phyloP scores from a whole-genome alignment of 2,888 invertebrate species.

The Noctua comes region DNA sequence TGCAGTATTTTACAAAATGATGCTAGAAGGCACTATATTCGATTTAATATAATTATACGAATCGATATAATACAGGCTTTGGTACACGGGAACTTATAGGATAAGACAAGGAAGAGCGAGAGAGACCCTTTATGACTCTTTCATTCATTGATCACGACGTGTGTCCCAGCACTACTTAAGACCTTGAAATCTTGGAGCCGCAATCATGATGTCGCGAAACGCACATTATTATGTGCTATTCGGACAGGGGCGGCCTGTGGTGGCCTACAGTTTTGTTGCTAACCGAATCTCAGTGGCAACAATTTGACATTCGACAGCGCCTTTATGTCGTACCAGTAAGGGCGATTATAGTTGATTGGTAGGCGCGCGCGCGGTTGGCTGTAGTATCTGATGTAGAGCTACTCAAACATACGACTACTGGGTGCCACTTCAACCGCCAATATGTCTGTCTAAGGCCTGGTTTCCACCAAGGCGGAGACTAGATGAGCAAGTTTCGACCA shows the following conservation, averaged over 20 bases:
- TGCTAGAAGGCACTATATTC: conserved; percentile 5
- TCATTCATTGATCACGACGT: not conserved
- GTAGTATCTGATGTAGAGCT: not conserved
- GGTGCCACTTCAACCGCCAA: not conserved
- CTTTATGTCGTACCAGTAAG: not conserved
- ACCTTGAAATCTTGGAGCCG: not conserved
- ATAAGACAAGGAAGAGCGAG: not conserved
- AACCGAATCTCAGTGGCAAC: not conserved
- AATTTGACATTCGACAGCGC: not conserved
- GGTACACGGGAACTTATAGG: not conserved
- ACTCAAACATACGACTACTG: not conserved
- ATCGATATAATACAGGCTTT: not conserved
- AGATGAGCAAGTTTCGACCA: not conserved
- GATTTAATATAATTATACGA: conserved; percentile 1
- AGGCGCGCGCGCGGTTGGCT: not conserved
- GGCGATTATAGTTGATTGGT: not conserved
- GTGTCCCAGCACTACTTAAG: not conserved
- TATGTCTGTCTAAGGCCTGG: not conserved
- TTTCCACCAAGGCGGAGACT: not conserved
- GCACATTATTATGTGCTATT: not conserved
- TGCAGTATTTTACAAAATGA: not conserved
- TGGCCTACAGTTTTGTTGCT: not conserved
- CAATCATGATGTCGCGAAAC: not conserved
- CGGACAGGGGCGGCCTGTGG: too few species aligned
- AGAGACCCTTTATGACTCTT: too few species aligned